Evolutionary conservation across 2,113 vertebrate species (phyloP).

Genomic region (Malurus cyaneus): DNA sequence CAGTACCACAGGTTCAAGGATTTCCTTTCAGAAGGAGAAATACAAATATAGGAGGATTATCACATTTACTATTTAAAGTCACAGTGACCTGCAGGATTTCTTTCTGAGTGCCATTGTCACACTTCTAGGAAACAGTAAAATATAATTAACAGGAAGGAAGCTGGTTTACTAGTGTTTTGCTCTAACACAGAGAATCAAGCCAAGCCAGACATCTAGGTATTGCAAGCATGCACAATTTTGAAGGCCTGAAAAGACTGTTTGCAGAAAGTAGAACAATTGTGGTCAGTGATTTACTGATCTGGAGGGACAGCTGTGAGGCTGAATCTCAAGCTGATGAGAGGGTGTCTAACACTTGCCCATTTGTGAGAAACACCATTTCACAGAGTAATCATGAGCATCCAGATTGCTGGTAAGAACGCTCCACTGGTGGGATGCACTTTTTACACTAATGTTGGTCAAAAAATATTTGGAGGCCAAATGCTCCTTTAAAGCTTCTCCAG

Average conservation of each 20-base stretch:
- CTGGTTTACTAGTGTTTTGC: background rate
- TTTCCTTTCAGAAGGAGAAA: constrained; percentile 20
- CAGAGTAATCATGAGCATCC: rapidly evolving
- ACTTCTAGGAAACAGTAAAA: background rate
- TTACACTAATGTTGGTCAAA: background rate
- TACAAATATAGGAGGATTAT: constrained; percentile 28
- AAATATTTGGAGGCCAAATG: background rate
- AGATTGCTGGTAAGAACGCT: background rate
- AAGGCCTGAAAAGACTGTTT: background rate
- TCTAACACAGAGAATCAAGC: background rate
- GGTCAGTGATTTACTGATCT: background rate
- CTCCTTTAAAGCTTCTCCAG: background rate
- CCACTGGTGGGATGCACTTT: background rate
- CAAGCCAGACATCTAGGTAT: background rate
- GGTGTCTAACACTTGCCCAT: background rate
- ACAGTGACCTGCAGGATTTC: background rate
- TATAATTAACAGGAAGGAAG: background rate
- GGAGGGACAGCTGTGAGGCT: background rate
- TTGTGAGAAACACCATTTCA: background rate
- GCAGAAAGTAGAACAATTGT: background rate
- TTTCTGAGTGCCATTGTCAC: constrained; percentile 16
- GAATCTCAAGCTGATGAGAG: background rate
- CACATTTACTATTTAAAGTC: constrained; percentile 13
- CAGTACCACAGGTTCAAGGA: background rate
- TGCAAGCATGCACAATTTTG: background rate